These are phyloP conservation scores for Thaumetopoea pityocampa DNA, from an alignment of 1,140 invertebrate species.

Conservation along the genomic window DNA sequence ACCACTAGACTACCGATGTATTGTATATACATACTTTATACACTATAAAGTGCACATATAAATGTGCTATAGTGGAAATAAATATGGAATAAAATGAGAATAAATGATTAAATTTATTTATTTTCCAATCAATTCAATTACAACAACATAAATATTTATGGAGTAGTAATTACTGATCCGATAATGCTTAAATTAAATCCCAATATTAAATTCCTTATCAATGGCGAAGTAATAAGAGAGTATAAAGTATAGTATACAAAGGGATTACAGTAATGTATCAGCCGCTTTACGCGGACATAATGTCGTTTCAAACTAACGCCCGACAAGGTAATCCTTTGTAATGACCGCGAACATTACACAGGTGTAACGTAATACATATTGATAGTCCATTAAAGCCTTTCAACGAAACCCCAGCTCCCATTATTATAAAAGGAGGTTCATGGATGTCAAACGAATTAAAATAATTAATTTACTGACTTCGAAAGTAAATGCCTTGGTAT, in stretches of 20 bases:
- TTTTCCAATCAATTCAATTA: too few relatives aligned
- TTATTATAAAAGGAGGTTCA: constrained; percentile 39
- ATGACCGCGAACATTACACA: too few relatives aligned
- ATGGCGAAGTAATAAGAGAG: constrained; percentile 4
- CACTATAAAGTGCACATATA: too few relatives aligned
- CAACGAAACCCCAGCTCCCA: constrained; percentile 43
- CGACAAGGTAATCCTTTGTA: too few relatives aligned
- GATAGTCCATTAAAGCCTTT: constrained; percentile 51
- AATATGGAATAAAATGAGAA: too few relatives aligned
- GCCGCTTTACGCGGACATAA: constrained; percentile 10
- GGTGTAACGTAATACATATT: constrained; percentile 53
- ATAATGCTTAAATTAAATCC: constrained; percentile 13
- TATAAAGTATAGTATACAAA: constrained; percentile 18
- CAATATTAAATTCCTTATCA: constrained; percentile 9
- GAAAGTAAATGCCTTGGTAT: constrained; percentile 37
- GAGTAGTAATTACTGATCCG: constrained; percentile 6
- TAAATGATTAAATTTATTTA: too few relatives aligned
- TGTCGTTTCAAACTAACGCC: constrained; percentile 33
- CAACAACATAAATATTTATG: not conserved
- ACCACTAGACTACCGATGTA: too few relatives aligned
- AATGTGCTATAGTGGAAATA: too few relatives aligned
- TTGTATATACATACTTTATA: too few relatives aligned
- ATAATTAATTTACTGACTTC: constrained; percentile 46
- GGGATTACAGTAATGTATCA: constrained; percentile 23
- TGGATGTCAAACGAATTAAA: constrained; percentile 43